Percentiles rank a stretch among this genome's conserved stretches.
Evolutionary conservation across 64 coral and sea anemone genomes (phyloP).

Genomic region (Montipora cactus): DNA sequence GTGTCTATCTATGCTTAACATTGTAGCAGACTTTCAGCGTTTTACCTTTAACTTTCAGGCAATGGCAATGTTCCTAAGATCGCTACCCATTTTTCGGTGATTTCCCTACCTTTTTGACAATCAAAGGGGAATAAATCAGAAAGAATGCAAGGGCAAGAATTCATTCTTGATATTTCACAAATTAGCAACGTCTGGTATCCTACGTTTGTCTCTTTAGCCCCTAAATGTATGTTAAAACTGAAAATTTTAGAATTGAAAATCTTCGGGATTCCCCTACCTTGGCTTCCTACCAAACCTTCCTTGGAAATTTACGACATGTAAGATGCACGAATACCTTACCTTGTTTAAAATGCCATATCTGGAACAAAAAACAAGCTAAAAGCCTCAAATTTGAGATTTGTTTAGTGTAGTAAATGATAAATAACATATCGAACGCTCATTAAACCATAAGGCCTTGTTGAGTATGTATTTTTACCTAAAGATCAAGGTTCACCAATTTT

Average conservation of each 20-base stretch:
- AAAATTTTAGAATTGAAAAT: constrained; percentile 6
- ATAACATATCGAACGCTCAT: neutral
- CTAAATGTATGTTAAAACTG: neutral
- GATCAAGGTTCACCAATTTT: constrained; percentile 15
- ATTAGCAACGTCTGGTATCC: neutral
- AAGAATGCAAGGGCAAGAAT: neutral
- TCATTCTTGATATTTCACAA: constrained; percentile 4
- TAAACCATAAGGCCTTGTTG: neutral
- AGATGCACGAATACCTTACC: constrained; percentile 14
- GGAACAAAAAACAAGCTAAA: constrained; percentile 1
- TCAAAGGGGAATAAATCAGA: constrained; percentile 6
- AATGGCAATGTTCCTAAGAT: neutral
- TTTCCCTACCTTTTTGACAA: constrained; percentile 15
- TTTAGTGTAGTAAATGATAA: constrained; percentile 4
- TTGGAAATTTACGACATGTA: neutral
- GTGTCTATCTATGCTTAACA: constrained; percentile 7
- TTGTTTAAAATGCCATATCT: constrained; percentile 12
- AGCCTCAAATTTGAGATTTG: neutral
- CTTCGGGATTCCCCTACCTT: neutral
- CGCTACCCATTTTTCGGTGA: neutral
- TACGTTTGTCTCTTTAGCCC: neutral
- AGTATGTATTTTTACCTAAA: neutral
- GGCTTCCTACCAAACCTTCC: constrained; percentile 4
- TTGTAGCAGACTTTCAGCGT: neutral
- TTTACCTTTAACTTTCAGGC: neutral